Evolutionary conservation across 64 coral and sea anemone species (phyloP).

Genomic region (Stichodactyla helianthus): DNA sequence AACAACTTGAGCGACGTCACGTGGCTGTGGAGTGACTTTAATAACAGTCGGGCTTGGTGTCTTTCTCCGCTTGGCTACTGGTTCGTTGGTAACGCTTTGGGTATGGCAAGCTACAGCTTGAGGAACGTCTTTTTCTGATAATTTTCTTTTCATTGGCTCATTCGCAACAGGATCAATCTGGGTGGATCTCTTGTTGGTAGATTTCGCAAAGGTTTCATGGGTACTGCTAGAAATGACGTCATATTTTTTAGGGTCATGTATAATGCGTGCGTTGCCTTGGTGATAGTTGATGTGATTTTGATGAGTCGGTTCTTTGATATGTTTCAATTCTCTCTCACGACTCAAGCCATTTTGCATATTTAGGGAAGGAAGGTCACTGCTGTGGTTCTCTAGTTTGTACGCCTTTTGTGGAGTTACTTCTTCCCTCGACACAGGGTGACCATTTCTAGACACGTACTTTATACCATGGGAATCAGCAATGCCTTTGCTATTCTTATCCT

Average conservation of each 20-base stretch:
- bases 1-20: neutral
- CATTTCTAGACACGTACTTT: neutral
- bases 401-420: neutral
- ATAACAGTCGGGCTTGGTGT: conserved; percentile 19
- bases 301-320: neutral
- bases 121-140: neutral
- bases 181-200: neutral
- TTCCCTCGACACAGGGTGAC: neutral
- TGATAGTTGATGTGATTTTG: neutral
- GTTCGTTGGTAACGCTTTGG: neutral
- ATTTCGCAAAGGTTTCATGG: neutral
- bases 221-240: neutral
- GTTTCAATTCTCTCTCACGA: neutral
- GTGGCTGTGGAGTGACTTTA: conserved; percentile 6
- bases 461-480: neutral
- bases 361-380: neutral
- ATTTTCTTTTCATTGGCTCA: neutral
- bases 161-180: neutral
- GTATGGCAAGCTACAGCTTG: neutral
- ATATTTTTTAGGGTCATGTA: neutral
- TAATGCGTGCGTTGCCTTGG: neutral
- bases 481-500: neutral
- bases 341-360: neutral
- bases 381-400: neutral
- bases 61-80: conserved; percentile 13